Evolutionary conservation across 1,140 invertebrate species (phyloP), one percentile per base, ranked within the genome.

Genomic region (Zeugodacus cucurbitae): DNA sequence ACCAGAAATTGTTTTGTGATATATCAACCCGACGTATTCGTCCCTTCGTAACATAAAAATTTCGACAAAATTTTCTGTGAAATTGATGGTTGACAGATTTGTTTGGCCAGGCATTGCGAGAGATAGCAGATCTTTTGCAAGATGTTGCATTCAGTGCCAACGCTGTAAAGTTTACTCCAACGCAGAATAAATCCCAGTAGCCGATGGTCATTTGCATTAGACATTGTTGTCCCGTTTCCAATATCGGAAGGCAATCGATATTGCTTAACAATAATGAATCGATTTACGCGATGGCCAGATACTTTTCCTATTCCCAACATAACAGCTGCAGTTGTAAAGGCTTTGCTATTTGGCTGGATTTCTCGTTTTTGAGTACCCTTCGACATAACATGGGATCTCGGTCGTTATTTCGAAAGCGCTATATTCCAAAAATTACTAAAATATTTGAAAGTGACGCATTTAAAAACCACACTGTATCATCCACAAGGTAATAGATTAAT

Each of bases 281-380:
- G 87, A 5, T 74, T 74, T 41, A 88, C 87, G 44, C 44, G 86
- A n/a, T n/a, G n/a, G n/a, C n/a, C n/a, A n/a, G n/a, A n/a, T n/a
- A n/a, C n/a, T n/a, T n/a, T n/a, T n/a, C n/a, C n/a, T n/a, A n/a
- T n/a, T n/a, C n/a, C n/a, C n/a, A n/a, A n/a, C n/a, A n/a, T n/a
- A n/a, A n/a, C n/a, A n/a, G n/a, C n/a, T n/a, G n/a, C n/a, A n/a
- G n/a, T n/a, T n/a, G n/a, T n/a, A n/a, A n/a, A n/a, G n/a, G n/a
- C n/a, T n/a, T n/a, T n/a, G n/a, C n/a, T n/a, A n/a, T n/a, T n/a
- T n/a, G n/a, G n/a, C n/a, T 54, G 48, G 48, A 54, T 54, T 54
- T 7, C 48, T 7, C 6, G 48, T 7, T 54, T 7, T 54, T 6
- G 48, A 7, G 48, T 54, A 7, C 48, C 48, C 6, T 14, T 54